Evolutionary conservation across 1,140 invertebrate species (phyloP).

Genomic region (Drosophila santomea): DNA sequence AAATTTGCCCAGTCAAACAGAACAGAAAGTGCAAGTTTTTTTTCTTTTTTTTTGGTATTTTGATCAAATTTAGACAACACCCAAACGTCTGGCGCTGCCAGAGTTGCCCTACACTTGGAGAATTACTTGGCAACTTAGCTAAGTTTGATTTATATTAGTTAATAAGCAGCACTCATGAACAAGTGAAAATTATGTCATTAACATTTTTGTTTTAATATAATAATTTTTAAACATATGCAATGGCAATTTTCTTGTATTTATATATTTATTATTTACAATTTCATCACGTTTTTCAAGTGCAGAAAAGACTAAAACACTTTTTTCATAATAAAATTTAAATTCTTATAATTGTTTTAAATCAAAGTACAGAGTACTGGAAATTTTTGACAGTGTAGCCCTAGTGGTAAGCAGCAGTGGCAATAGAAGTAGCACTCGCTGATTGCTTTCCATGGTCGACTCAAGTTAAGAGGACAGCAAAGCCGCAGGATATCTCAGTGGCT

Average conservation of each 20-base stretch:
- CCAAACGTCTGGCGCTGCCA: not conserved
- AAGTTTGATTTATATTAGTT: no score
- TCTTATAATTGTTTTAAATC: no score
- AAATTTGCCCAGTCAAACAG: constrained; percentile 52
- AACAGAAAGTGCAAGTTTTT: constrained; percentile 48
- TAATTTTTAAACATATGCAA: no score
- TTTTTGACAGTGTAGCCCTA: not conserved
- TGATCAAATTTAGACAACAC: constrained; percentile 53
- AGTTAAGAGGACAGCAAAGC: constrained; percentile 18
- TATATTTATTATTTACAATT: no score
- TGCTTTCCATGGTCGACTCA: constrained; percentile 29
- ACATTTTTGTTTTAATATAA: no score
- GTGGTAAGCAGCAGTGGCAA: constrained; percentile 6
- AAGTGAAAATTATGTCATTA: no score
- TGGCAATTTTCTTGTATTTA: no score
- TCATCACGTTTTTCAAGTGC: no score
- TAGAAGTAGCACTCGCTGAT: constrained; percentile 26
- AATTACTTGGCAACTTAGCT: not conserved
- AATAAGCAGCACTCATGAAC: no score
- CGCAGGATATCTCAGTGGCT: constrained; percentile 22
- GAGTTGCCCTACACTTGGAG: not conserved
- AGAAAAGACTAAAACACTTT: no score
- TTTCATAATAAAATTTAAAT: no score
- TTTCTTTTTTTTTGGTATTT: constrained; percentile 3
- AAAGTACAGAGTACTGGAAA: no score